Evolutionary conservation across 2,888 invertebrate genomes (phyloP), one percentile per base, ranked within the genome.

Genomic region (Drosophila mayaguana): DNA sequence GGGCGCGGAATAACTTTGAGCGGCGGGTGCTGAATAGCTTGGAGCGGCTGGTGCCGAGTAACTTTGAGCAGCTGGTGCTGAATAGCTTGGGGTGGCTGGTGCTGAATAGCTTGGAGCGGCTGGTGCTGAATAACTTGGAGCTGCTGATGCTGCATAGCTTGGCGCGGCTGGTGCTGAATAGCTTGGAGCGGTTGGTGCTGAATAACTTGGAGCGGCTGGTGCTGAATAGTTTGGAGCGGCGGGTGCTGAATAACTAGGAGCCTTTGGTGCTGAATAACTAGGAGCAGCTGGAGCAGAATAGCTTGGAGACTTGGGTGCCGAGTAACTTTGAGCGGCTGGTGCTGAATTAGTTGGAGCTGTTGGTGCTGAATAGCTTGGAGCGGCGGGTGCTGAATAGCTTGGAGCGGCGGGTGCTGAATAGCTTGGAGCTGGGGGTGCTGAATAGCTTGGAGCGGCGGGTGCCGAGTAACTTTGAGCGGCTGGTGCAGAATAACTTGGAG

Each of bases 141-240:
- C 20, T 0, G 50, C 42, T 0, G 64, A 48, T 11, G 62, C 61
- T 46, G 54, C 51, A 50, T 69, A 68, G 2, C 61, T 63, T 0
- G 62, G 32, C 3, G 69, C 28, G 3, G 16, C 11, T 0, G 48
- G 48, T 42, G 55, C 20, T 18, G 50, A 28, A 32, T 69, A 68
- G 1, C 61, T 63, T 0, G 62, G 32, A 4, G 69, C 32, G 0
- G 9, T 6, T 0, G 62, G 32, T 3, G 69, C 32, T 0, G 9
- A 6, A 48, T 34, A 34, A 11, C 0, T 3, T 3, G 34, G 34
- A 18, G 18, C 18, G 4, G 11, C 3, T 0, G 64, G 64, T 6
- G 63, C 57, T 6, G 63, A 38, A 38, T 78, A 75, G 0, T 60
- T 55, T 0, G 54, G 83, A 74, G 22, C 83, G 74, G 20, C 68